Evolutionary conservation across 2,113 vertebrate genomes (phyloP).

Genomic region (Cololabis saira): DNA sequence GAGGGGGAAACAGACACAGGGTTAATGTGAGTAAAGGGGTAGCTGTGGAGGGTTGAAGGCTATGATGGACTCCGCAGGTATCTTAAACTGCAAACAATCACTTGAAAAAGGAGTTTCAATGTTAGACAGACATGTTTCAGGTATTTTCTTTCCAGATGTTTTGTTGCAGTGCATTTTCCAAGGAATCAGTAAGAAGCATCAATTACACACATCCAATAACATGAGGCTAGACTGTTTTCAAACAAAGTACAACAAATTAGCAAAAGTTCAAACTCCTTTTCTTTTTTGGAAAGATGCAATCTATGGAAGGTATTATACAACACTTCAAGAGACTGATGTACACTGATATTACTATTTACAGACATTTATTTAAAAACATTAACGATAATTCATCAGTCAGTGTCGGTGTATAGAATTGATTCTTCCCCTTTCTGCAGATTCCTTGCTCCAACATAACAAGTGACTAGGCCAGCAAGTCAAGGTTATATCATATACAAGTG

Average conservation of each 20-base stretch:
- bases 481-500: constrained; percentile 1
- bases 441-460: constrained; percentile 8
- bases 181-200: constrained; percentile 52
- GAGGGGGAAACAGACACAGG: constrained; percentile 88
- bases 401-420: constrained; percentile 18
- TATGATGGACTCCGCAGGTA: constrained; percentile 29
- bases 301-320: neutral
- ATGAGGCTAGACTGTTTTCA: neutral
- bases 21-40: constrained; percentile 88
- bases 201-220: constrained; percentile 20
- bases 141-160: constrained; percentile 27
- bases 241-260: too few species aligned
- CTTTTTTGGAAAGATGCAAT: neutral
- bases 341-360: neutral
- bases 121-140: neutral
- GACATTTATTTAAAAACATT: neutral
- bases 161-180: constrained; percentile 39
- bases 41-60: constrained; percentile 43
- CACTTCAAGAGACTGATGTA: neutral
- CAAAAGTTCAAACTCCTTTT: neutral
- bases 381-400: neutral
- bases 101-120: constrained; percentile 37
- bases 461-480: neutral
- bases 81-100: constrained; percentile 47
- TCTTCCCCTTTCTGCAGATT: constrained; percentile 30